Base-by-base conservation (phyloP, 2,113 vertebrate genomes). In the Apeltes quadracus region DNA sequence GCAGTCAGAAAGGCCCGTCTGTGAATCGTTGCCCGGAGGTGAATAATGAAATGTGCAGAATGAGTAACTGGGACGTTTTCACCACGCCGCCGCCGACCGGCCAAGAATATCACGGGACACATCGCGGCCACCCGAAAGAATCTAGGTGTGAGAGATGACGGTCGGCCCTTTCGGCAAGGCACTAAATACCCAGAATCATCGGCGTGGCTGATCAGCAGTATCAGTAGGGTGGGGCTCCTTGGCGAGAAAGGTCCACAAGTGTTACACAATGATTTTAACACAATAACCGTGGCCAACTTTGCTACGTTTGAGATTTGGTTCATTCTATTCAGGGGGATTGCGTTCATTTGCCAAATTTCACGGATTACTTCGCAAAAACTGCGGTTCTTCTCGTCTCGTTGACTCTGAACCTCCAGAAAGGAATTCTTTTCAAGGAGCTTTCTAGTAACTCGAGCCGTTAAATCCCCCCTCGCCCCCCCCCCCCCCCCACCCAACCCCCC, bases 111-210 rank as follows among this genome's bases (percentile, higher is more conserved):
- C 36, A 0, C 8, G 13, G 61, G 22, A 27, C 61, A 23, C 11
- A 59, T 81, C 55, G 14, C 70, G 32, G 13, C 46, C 38, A 18
- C 3, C 10, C 79, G 83, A 57, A 5, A 43, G 3, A 79, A 76
- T 79, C 5, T 73, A 69, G 82, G 82, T 34, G 82, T 72, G 81
- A 9, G 54, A 39, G 51, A 16, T 11, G 50, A 50, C 34, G 1
- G 25, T 62, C 36, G 25, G 67, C 69, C 69, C 25, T 41, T 27
- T 20, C 32, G 22, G 79, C 61, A 64, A 75, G 77, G 63, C 81
- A 54, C 10, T 2, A 4, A 53, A 3, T 5, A 25, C 58, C 71
- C 64, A 27, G 3, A 25, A 10, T n/a, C 14, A 16, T 46, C 22
- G 11, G 1, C 7, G 25, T 50, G 4, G 34, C 46, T 22, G n/a